Percentiles rank a stretch among this genome's conserved stretches.
phyloP scores from a whole-genome alignment of 2,113 vertebrate genomes.

The Tylochromis polylepis region DNA sequence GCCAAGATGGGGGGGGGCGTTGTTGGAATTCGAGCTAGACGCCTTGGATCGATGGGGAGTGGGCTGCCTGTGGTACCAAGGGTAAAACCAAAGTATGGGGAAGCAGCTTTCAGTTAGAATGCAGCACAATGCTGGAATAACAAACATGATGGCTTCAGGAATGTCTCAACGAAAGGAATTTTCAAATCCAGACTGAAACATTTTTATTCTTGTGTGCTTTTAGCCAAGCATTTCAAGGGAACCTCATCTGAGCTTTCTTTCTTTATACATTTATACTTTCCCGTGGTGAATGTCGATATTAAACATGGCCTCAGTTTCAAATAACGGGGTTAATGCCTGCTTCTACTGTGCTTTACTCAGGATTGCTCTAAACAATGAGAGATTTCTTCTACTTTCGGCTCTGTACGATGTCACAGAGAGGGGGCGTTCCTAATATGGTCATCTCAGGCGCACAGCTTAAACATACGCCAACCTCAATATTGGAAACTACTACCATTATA shows the following conservation, averaged over 20 bases:
- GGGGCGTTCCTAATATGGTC: neutral
- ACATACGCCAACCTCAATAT: neutral
- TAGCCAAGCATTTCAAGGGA: neutral
- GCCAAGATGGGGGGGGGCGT: fast-evolving
- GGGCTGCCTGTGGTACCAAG: neutral
- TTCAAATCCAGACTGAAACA: neutral
- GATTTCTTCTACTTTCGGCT: neutral
- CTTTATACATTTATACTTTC: neutral
- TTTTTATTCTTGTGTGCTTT: neutral
- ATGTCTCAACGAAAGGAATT: neutral
- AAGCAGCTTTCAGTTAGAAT: neutral
- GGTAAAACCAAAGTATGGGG: neutral
- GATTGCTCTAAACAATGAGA: neutral
- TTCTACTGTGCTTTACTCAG: too few species aligned
- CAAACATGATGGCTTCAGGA: neutral
- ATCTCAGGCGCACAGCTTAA: neutral
- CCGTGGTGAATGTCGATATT: fast-evolving
- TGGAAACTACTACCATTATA: neutral
- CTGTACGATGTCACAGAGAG: neutral
- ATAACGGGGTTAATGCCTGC: too few species aligned
- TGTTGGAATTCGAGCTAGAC: too few species aligned
- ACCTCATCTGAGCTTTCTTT: neutral
- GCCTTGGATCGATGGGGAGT: neutral
- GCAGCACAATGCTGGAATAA: neutral
- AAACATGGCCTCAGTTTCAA: neutral